Evolutionary conservation across 2,888 invertebrate genomes (phyloP).

Genomic region (Hirtodrosophila cameraria): DNA sequence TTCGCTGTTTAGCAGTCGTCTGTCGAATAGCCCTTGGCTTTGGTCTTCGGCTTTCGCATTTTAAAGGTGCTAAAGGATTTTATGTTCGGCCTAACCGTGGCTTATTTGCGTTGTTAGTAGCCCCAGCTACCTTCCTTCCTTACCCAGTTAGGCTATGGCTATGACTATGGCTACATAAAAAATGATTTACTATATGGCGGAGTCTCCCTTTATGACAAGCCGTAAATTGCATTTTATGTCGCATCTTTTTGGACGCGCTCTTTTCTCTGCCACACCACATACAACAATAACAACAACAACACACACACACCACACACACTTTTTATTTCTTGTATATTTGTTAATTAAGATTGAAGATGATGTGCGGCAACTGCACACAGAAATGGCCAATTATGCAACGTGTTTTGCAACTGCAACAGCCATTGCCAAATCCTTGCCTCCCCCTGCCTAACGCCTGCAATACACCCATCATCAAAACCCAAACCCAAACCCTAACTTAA

Average conservation of each 20-base stretch:
- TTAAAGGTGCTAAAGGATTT: constrained; percentile 80
- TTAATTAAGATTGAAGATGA: constrained; percentile 78
- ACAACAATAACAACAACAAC: too few relatives aligned
- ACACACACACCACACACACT: too few relatives aligned
- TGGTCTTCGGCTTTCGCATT: constrained; percentile 42
- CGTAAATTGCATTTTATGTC: constrained; percentile 79
- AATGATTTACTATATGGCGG: constrained; percentile 80
- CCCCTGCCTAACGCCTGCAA: constrained; percentile 8
- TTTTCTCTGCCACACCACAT: constrained; percentile 28
- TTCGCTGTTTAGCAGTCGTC: constrained; percentile 67
- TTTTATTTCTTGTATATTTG: constrained; percentile 75
- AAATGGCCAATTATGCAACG: constrained; percentile 77
- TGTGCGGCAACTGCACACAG: constrained; percentile 74
- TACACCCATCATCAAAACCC: neutral
- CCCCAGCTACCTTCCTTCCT: constrained; percentile 55
- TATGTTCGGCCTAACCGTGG: constrained; percentile 76
- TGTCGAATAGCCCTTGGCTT: constrained; percentile 27
- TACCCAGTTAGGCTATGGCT: too few relatives aligned
- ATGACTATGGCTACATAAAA: constrained; percentile 75
- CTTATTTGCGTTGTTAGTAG: constrained; percentile 74
- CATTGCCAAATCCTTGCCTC: constrained; percentile 43
- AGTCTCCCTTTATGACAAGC: constrained; percentile 77
- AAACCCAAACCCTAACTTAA: neutral
- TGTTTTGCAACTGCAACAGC: constrained; percentile 59
- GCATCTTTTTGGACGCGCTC: constrained; percentile 53